phyloP scores from a whole-genome alignment of 1,140 invertebrate species.

The Zaprionus inermis region DNA sequence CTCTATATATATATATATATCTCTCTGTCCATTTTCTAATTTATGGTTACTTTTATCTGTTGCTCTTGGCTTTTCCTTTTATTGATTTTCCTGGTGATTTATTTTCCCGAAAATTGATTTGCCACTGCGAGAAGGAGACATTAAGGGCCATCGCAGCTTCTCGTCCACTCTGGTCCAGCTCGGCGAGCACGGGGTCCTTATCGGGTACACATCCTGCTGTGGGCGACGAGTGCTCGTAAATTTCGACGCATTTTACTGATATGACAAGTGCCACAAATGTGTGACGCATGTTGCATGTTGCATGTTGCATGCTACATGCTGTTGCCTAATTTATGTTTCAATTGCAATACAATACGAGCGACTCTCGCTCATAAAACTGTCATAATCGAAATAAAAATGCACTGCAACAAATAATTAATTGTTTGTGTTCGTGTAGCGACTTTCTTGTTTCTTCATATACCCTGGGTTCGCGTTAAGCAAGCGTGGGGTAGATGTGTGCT shows the following conservation, averaged over 20 bases:
- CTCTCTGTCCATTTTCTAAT: conserved; percentile 41
- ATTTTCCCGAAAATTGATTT: conserved; percentile 73
- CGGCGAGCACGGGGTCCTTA: conserved; percentile 26
- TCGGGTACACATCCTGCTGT: conserved; percentile 44
- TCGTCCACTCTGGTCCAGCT: conserved; percentile 15
- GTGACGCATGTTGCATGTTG: conserved; percentile 60
- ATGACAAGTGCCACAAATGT: conserved; percentile 71
- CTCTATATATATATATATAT: no score
- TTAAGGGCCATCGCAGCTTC: conserved; percentile 60
- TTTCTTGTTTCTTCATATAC: conserved; percentile 7
- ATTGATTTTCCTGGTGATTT: conserved; percentile 62
- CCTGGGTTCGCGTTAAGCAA: neutral
- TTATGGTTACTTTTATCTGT: conserved; percentile 63
- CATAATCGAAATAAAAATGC: conserved; percentile 77
- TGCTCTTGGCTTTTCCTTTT: conserved; percentile 38
- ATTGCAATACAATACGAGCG: conserved; percentile 44
- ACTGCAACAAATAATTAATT: conserved; percentile 75
- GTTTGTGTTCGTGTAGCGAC: neutral
- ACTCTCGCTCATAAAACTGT: conserved; percentile 65
- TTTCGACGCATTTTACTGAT: conserved; percentile 56
- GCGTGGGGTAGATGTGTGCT: no score
- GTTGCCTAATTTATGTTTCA: conserved; percentile 81
- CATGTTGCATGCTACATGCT: conserved; percentile 56
- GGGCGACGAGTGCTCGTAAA: conserved; percentile 68
- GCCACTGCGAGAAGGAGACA: conserved; percentile 51